Conservation (phyloP, 2,888 invertebrate species). For the Philhelius pedissequus region DNA sequence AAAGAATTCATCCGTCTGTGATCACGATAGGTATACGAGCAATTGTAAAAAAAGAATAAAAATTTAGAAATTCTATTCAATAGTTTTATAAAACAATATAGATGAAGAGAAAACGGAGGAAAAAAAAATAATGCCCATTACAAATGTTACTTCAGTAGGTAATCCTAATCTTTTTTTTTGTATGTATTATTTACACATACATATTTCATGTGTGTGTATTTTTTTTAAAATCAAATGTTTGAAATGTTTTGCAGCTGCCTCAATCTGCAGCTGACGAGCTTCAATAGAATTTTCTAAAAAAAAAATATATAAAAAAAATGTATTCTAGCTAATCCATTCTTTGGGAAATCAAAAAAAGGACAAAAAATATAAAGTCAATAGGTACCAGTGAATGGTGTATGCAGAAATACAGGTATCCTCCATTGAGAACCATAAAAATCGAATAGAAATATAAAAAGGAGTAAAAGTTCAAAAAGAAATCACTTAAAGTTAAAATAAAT, state of each 20-base stretch:
- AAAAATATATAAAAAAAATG: not conserved
- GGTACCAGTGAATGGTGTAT: not conserved
- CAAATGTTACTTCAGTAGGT: conserved; percentile 45
- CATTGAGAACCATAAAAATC: conserved; percentile 9
- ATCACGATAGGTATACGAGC: conserved; percentile 16
- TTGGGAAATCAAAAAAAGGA: conserved; percentile 7
- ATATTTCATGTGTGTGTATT: not conserved
- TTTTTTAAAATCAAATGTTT: conserved; percentile 52
- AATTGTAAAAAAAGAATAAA: conserved; percentile 44
- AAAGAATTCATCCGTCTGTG: conserved; percentile 45
- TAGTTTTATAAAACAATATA: not conserved
- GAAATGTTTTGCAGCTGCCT: conserved; percentile 38
- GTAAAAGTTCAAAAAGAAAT: conserved; percentile 47
- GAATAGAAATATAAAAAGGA: conserved; percentile 2
- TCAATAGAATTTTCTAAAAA: not conserved
- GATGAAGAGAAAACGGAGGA: not conserved
- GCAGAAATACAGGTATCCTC: not conserved
- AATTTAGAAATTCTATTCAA: conserved; percentile 49
- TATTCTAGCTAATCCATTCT: conserved; percentile 34
- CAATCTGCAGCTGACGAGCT: conserved; percentile 58
- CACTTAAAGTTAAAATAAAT: conserved; percentile 53
- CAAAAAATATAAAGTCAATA: conserved; percentile 33
- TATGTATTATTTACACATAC: not conserved
- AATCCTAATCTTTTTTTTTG: not conserved
- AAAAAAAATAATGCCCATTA: not conserved